Conservation (phyloP, 2,113 vertebrate genomes). For the Ahaetulla prasina region DNA sequence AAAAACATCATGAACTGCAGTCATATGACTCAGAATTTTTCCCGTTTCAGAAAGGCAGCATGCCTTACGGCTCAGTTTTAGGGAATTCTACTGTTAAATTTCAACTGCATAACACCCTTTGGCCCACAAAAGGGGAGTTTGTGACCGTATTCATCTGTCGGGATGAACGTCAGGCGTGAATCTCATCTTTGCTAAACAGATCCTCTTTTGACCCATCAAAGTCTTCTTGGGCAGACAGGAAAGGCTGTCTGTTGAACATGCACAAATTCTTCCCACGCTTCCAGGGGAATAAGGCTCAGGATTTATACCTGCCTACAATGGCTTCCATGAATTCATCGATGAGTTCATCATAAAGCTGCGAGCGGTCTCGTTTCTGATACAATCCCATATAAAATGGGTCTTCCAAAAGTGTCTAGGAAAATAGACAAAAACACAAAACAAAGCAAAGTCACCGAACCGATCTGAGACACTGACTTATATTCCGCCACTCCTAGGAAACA, state of each 20-base stretch:
- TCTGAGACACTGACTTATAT: no score
- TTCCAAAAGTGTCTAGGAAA: conserved; percentile 78
- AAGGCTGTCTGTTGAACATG: neutral
- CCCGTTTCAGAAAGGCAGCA: neutral
- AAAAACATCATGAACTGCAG: no score
- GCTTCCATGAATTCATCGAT: conserved; percentile 99
- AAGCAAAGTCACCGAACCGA: neutral
- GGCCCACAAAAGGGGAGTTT: neutral
- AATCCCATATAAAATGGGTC: conserved; percentile 96
- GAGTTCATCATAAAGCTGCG: conserved; percentile 88
- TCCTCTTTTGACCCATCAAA: neutral
- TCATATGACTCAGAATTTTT: neutral
- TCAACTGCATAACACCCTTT: neutral
- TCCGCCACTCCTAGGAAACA: neutral
- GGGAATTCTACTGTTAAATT: neutral
- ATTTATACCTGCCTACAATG: conserved; percentile 81
- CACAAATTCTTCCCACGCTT: neutral
- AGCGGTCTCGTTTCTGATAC: conserved; percentile 90
- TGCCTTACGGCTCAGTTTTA: neutral
- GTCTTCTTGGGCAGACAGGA: neutral
- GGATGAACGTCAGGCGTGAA: neutral
- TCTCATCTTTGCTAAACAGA: neutral
- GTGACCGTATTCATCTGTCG: neutral
- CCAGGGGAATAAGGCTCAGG: accelerated
- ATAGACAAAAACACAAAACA: neutral